Evolutionary conservation across 2,888 invertebrate genomes (phyloP).

Genomic region (Autographa pulchrina): DNA sequence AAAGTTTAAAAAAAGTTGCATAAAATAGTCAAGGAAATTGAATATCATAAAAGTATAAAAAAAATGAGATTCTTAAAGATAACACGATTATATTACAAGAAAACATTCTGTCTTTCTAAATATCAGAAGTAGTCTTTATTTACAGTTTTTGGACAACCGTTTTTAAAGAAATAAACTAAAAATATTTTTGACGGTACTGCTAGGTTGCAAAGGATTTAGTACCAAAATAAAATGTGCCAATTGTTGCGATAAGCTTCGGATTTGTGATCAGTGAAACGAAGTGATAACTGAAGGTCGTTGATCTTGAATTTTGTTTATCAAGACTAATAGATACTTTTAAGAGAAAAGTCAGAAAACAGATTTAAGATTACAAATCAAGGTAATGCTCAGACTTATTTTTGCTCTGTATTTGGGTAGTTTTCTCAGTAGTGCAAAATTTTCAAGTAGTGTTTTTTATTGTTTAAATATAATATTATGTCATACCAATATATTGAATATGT

Average conservation of each 20-base stretch:
- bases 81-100: background rate
- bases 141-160: constrained; percentile 10
- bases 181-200: constrained; percentile 21
- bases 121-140: background rate
- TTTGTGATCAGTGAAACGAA: constrained; percentile 33
- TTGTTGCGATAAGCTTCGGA: constrained; percentile 50
- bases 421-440: too few species aligned
- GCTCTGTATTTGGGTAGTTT: too few species aligned
- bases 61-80: background rate
- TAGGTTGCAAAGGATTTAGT: constrained; percentile 44
- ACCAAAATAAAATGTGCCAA: constrained; percentile 48
- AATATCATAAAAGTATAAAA: background rate
- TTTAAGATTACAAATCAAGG: background rate
- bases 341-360: background rate
- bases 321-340: background rate
- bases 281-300: constrained; percentile 31
- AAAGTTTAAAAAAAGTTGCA: background rate
- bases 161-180: constrained; percentile 26
- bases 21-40: background rate
- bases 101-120: background rate
- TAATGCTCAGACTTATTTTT: background rate
- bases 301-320: constrained; percentile 1
- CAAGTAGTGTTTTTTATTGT: too few species aligned
- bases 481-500: too few species aligned
- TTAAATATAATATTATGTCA: too few species aligned